Evolutionary conservation across 2,888 invertebrate species (phyloP), one percentile per base, ranked within the genome.

Genomic region (Creontiades dilutus): DNA sequence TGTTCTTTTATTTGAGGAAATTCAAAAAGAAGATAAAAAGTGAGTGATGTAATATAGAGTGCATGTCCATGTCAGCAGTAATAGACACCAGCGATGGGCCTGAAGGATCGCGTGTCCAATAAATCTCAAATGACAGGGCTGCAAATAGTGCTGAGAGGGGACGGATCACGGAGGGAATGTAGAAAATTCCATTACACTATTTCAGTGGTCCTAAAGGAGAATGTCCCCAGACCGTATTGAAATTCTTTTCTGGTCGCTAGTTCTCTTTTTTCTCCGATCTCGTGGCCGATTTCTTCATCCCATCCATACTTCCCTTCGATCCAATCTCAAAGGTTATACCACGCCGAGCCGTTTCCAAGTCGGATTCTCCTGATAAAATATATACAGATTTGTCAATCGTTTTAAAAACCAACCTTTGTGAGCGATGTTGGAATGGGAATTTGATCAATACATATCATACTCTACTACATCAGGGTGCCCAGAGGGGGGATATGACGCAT

Each of bases 161-260:
- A 82, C n/a, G n/a, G 48, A 19, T 48, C 82, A 47, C 23, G 81
- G 23, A 81, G 86, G 75, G 86, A 86, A 86, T 86, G 86, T 48
- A 75, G 86, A 75, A 86, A 86, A 86, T 86, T 75, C 86, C 86
- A 86, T 86, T 86, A 86, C 86, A 86, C 86, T 86, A 86, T 86
- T 86, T 75, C 86, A 86, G 68, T 57, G 85, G 75, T 85, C 85
- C 57, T 86, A 75, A 86, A 86, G 75, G 68, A 75, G 47, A 82
- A 46, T 52, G 48, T 46, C 46, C 48, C 27, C 13, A 13, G 82
- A 82, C 82, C 82, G 52, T 82, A 82, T 82, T 82, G 82, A 52
- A 82, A 82, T 82, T 82, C 82, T 82, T 82, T 23, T 82, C 82
- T 52, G 82, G 82, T 82, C 52, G 14, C 47, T 27, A 27, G 48